Percentiles rank a stretch among this genome's conserved stretches.
phyloP scores from a whole-genome alignment of 2,888 invertebrate species.

The Odontocerum albicorne region DNA sequence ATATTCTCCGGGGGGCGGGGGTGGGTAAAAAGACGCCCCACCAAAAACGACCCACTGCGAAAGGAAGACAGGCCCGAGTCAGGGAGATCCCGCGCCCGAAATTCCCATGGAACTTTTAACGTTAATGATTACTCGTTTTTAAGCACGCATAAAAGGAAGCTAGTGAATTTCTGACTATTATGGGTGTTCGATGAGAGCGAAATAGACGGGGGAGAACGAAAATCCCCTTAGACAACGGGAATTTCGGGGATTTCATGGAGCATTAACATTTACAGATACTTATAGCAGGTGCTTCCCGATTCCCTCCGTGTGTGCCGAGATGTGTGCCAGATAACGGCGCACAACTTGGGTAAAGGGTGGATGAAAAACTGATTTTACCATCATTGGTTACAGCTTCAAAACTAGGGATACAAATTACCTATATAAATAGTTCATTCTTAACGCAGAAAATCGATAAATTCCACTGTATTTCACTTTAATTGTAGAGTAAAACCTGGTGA shows the following conservation, averaged over 20 bases:
- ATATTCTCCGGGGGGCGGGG: too few relatives aligned
- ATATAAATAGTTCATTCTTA: too few relatives aligned
- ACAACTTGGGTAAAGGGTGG: not conserved
- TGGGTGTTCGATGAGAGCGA: not conserved
- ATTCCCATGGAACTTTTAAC: constrained; percentile 24
- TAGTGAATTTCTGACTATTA: constrained; percentile 7
- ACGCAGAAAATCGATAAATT: too few relatives aligned
- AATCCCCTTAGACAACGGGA: not conserved
- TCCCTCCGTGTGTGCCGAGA: not conserved
- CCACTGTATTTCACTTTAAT: too few relatives aligned
- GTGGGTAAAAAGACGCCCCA: too few relatives aligned
- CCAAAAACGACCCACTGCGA: too few relatives aligned
- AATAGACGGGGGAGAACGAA: not conserved
- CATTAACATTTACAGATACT: constrained; percentile 12
- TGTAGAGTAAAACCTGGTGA: too few relatives aligned
- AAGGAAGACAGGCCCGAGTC: not conserved
- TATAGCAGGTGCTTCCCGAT: constrained; percentile 5
- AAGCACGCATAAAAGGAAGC: constrained; percentile 16
- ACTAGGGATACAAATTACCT: too few relatives aligned
- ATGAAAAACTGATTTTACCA: too few relatives aligned
- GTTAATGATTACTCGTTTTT: constrained; percentile 31
- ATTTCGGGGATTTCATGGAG: constrained; percentile 14
- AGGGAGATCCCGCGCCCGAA: too few relatives aligned
- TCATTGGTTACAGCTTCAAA: too few relatives aligned
- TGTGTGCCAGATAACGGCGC: not conserved